Percentiles rank a stretch among this genome's conserved stretches.
Conservation (phyloP, 1,140 invertebrate genomes). For the Stenopsyche tienmushanensis region DNA sequence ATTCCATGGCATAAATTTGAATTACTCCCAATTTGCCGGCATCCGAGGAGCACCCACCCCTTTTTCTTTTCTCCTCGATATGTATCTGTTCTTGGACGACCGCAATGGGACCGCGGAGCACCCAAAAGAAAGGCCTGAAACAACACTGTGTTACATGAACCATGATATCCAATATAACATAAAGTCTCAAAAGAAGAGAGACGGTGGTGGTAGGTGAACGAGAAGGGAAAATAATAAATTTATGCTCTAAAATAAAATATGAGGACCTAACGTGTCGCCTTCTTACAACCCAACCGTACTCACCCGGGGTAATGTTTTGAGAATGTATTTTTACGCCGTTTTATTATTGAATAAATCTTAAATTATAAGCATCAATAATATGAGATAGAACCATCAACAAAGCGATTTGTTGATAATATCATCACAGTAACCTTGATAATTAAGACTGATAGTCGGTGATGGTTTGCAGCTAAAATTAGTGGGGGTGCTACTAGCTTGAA, state of each 20-base stretch:
- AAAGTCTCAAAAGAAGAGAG: slow-evolving; percentile 12
- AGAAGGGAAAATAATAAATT: slow-evolving; percentile 39
- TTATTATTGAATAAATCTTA: too few relatives aligned
- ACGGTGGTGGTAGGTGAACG: slow-evolving; percentile 5
- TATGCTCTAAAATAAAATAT: slow-evolving; percentile 42
- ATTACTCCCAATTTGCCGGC: slow-evolving; percentile 37
- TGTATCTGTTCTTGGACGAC: not conserved
- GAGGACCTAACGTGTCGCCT: slow-evolving; percentile 39
- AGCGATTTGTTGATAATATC: not conserved
- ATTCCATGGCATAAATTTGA: slow-evolving; percentile 39
- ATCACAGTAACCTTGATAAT: not conserved
- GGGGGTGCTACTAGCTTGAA: too few relatives aligned
- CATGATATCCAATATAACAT: slow-evolving; percentile 38
- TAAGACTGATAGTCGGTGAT: too few relatives aligned
- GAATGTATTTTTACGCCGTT: slow-evolving; percentile 26
- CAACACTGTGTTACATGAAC: slow-evolving; percentile 36
- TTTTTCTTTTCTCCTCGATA: not conserved
- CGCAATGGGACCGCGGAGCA: slow-evolving; percentile 3
- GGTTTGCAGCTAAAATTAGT: too few relatives aligned
- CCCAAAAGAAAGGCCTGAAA: slow-evolving; percentile 19
- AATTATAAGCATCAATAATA: not conserved
- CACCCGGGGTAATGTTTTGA: too few relatives aligned
- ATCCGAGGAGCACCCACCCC: not conserved
- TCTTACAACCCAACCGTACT: slow-evolving; percentile 19
- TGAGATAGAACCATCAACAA: not conserved